A percentile compares a stretch with the other conserved stretches of the same genome.
These are phyloP conservation scores for Epizoanthus rinbou DNA, from an alignment of 92 coral and sea anemone species.

Conservation along the genomic window DNA sequence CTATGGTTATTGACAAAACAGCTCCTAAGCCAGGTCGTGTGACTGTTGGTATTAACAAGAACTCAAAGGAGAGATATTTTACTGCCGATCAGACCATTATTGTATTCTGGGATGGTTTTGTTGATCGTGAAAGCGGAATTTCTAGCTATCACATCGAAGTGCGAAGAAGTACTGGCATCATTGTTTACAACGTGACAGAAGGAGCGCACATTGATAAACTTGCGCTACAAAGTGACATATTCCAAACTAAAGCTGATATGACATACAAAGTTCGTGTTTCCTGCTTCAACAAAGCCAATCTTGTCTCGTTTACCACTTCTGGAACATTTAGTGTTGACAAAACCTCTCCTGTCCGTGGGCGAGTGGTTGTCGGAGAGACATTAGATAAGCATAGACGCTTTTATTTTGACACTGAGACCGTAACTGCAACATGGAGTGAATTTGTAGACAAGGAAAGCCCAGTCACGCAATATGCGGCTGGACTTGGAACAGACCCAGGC, in stretches of 20 bases:
- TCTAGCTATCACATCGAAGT: conserved; percentile 62
- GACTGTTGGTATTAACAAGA: conserved; percentile 40
- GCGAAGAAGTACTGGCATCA: not conserved
- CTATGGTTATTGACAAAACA: conserved; percentile 77
- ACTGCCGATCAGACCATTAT: conserved; percentile 25
- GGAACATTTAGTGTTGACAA: conserved; percentile 61
- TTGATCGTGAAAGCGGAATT: conserved; percentile 81
- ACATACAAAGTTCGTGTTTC: conserved; percentile 53
- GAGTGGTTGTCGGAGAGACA: conserved; percentile 57
- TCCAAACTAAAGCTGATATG: conserved; percentile 29
- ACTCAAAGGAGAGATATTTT: conserved; percentile 41
- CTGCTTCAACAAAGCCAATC: conserved; percentile 84
- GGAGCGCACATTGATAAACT: conserved; percentile 32
- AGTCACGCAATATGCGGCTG: conserved; percentile 61
- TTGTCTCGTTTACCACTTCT: conserved; percentile 54
- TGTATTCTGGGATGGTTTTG: conserved; percentile 71
- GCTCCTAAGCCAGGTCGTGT: conserved; percentile 71
- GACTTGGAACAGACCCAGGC: conserved; percentile 69
- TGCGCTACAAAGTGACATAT: not conserved
- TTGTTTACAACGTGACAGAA: conserved; percentile 25
- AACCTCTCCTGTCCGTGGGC: conserved; percentile 71
- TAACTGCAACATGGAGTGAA: conserved; percentile 73
- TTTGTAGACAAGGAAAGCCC: conserved; percentile 82
- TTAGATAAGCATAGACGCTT: conserved; percentile 55
- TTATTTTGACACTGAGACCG: conserved; percentile 53